Evolutionary conservation across 2,888 invertebrate genomes (phyloP).

Genomic region (Drosophila hamatofila): DNA sequence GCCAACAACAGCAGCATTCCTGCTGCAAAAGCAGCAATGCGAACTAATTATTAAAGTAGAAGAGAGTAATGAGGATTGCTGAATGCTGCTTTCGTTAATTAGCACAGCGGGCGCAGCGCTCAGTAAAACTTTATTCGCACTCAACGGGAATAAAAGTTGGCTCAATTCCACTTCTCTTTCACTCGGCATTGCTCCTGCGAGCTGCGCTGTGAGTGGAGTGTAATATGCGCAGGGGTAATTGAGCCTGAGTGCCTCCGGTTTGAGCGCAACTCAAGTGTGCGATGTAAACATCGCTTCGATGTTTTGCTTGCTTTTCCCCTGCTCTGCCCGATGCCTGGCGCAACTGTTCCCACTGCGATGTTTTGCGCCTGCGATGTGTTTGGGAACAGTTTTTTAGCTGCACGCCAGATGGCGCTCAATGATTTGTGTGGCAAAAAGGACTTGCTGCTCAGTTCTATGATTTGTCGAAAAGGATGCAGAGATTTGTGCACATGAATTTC

Average conservation of each 20-base stretch:
- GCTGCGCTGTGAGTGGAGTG: slow-evolving; percentile 36
- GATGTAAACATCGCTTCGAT: slow-evolving; percentile 31
- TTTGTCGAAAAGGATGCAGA: slow-evolving; percentile 14
- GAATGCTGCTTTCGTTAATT: slow-evolving; percentile 61
- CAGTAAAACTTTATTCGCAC: slow-evolving; percentile 7
- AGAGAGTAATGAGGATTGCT: slow-evolving; percentile 29
- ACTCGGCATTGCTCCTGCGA: slow-evolving; percentile 41
- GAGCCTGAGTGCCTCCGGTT: slow-evolving; percentile 46
- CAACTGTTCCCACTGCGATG: slow-evolving; percentile 26
- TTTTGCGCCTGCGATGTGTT: slow-evolving; percentile 19
- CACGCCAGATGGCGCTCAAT: slow-evolving; percentile 52
- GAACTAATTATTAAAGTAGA: slow-evolving; percentile 23
- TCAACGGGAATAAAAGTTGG: neutral
- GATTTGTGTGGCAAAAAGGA: slow-evolving; percentile 23
- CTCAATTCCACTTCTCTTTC: slow-evolving; percentile 25
- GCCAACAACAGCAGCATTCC: slow-evolving; percentile 4
- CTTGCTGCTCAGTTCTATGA: slow-evolving; percentile 18
- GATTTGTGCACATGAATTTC: slow-evolving; percentile 13
- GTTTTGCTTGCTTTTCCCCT: slow-evolving; percentile 14
- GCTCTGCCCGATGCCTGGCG: neutral
- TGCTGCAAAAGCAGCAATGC: neutral
- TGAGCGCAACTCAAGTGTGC: slow-evolving; percentile 38
- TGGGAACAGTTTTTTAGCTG: slow-evolving; percentile 46
- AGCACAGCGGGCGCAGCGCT: slow-evolving; percentile 45
- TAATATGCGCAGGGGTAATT: slow-evolving; percentile 35